Conservation (phyloP, 1,140 invertebrate genomes). For the Colletes latitarsis region DNA sequence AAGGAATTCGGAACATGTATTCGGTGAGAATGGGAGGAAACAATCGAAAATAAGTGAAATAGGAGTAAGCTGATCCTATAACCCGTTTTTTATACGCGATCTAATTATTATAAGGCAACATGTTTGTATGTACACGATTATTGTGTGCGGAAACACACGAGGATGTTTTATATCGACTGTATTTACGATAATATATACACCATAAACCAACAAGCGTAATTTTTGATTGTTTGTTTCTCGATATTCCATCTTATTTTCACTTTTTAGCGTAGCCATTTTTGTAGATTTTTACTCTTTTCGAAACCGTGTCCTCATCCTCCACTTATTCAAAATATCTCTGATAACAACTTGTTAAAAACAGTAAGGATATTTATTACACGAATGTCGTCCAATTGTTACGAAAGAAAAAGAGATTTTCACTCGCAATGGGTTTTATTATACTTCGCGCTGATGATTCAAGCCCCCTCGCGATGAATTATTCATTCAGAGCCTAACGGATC, state of each 20-base stretch:
- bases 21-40: no score
- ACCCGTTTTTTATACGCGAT: slow-evolving; percentile 62
- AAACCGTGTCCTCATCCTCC: no score
- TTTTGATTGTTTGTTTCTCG: not conserved
- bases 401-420: slow-evolving; percentile 7
- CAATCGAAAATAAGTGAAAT: slow-evolving; percentile 17
- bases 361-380: no score
- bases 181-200: slow-evolving; percentile 70
- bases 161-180: slow-evolving; percentile 73
- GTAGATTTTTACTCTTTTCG: no score
- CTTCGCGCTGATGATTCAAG: slow-evolving; percentile 33
- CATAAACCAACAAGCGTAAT: slow-evolving; percentile 26
- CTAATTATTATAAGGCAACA: slow-evolving; percentile 51
- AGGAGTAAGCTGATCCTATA: slow-evolving; percentile 47
- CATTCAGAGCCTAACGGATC: slow-evolving; percentile 44
- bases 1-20: no score
- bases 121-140: slow-evolving; percentile 68
- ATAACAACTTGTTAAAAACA: no score
- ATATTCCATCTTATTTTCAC: not conserved
- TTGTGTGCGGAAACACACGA: slow-evolving; percentile 59
- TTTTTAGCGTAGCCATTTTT: no score
- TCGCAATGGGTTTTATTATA: not conserved
- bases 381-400: slow-evolving; percentile 17
- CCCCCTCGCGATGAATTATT: slow-evolving; percentile 33
- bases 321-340: no score